Conservation (phyloP, 2,113 vertebrate species). For the Pristiophorus japonicus region DNA sequence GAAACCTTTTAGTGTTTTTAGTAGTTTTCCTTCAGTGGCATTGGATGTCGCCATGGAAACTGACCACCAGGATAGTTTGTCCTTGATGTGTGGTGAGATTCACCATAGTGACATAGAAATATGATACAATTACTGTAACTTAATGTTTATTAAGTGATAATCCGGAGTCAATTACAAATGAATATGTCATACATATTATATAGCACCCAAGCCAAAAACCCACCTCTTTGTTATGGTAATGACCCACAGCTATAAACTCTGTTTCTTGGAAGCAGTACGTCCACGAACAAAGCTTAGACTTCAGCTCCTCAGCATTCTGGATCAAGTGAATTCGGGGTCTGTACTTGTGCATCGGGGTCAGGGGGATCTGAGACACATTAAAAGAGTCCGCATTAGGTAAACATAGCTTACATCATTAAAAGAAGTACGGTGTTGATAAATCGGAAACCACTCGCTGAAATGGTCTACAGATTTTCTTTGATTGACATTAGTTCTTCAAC, state of each 20-base stretch:
- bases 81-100: not conserved
- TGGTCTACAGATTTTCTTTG: not conserved
- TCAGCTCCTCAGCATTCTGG: conserved; percentile 16
- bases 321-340: conserved; percentile 34
- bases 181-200: not conserved
- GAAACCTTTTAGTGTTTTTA: not conserved
- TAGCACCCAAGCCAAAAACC: not conserved
- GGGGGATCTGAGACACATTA: not conserved
- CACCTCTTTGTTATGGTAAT: conserved; percentile 28
- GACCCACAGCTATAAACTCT: conserved; percentile 35
- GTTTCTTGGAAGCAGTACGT: conserved; percentile 16
- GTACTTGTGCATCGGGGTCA: conserved; percentile 34
- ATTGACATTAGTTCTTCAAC: not conserved
- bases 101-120: not conserved
- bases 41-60: not conserved
- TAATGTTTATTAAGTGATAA: not conserved
- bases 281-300: conserved; percentile 14
- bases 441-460: not conserved
- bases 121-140: not conserved
- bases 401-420: not conserved
- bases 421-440: not conserved
- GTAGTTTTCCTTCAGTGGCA: not conserved
- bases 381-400: not conserved
- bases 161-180: not conserved
- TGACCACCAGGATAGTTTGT: not conserved